These are phyloP conservation scores for Sialia sialis DNA, from an alignment of 2,113 vertebrate genomes.

Conservation along the genomic window DNA sequence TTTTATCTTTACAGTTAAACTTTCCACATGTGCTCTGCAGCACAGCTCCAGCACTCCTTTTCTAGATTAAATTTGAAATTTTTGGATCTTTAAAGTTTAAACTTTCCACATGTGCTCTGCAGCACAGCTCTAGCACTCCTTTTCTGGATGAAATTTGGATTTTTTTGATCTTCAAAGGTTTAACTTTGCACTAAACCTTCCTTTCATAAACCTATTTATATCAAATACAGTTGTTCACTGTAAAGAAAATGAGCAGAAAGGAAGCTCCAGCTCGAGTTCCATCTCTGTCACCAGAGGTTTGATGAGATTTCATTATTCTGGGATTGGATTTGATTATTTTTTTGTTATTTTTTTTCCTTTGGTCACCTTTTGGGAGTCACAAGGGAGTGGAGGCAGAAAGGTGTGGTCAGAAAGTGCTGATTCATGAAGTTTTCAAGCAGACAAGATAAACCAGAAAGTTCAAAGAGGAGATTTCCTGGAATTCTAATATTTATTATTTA, in stretches of 20 bases:
- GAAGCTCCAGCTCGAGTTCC: background rate
- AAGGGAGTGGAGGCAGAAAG: background rate
- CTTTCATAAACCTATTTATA: background rate
- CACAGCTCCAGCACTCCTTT: background rate
- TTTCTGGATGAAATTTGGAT: background rate
- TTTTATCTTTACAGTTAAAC: background rate
- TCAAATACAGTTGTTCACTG: background rate
- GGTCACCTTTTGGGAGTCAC: background rate
- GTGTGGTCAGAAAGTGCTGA: background rate
- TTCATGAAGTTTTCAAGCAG: background rate
- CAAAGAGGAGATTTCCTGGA: background rate
- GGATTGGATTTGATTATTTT: background rate
- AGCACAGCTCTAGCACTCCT: background rate
- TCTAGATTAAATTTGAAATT: fast-evolving
- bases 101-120: background rate
- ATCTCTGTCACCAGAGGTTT: background rate
- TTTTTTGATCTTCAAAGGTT: background rate
- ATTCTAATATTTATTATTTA: too few species aligned
- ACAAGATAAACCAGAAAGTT: background rate
- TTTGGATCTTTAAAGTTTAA: background rate
- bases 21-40: background rate
- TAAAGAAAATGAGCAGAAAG: background rate
- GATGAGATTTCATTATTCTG: background rate
- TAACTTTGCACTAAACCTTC: background rate
- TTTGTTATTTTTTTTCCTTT: background rate